Evolutionary conservation across 2,888 invertebrate species (phyloP), one percentile per base, ranked within the genome.

Genomic region (Nephrocerus scutellatus): DNA sequence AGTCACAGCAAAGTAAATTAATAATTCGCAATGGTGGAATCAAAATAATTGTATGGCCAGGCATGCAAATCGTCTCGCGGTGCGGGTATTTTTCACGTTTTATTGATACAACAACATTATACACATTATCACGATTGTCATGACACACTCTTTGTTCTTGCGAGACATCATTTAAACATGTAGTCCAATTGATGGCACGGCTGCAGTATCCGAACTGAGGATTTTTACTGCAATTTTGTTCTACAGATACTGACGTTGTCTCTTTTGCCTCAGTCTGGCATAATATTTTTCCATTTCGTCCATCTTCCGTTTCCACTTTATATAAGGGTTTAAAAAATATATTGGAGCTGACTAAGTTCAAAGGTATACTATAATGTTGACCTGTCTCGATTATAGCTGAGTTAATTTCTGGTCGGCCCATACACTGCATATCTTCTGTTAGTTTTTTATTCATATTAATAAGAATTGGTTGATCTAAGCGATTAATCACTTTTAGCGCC

Each of bases 1-100:
- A 61, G 66, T 88, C 88, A 49, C 83, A 75, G 0, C 96, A 96
- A 35, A 97, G 74, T 43, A 96, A 74, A 74, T 96, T 97, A 48
- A 82, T 80, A 4, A 96, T 63, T 12, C 84, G 75, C 13, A 97
- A 72, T 1, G 91, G 89, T 18, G 95, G 86, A 50, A 88, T 71
- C 30, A 98, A 71, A 3, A 81, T 79, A 44, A 97, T 80, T 12
- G 83, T 80, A 67, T 97, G 96, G 0, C 88, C 95, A 5, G 93
- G 89, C 43, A 64, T 41, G 32, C 46, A 47, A n/a, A 51, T 33
- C 18, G 37, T 49, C 46, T 89, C 77, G 33, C 74, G 63, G 31
- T 54, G 48, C 0, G 91, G 90, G 69, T 84, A 92, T 48, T 81
- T 81, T 60, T 91, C 87, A 43, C 86, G 77, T 40, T 79, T 75